phyloP scores from a whole-genome alignment of 1,140 invertebrate species.

The Euura saliciscinereae region DNA sequence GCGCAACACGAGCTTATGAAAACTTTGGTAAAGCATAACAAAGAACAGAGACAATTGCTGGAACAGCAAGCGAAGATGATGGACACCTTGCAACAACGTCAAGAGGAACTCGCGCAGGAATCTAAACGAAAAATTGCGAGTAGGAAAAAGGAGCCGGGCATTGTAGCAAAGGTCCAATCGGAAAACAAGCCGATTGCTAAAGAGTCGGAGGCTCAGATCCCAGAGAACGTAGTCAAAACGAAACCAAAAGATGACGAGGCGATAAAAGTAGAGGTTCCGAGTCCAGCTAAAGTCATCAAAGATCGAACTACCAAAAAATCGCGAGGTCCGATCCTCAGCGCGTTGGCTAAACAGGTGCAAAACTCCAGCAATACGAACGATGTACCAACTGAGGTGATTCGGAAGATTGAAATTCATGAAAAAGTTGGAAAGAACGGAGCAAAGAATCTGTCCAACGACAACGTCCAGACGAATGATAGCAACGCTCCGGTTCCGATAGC shows the following conservation, averaged over 20 bases:
- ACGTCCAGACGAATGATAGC: slow-evolving; percentile 15
- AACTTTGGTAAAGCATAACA: slow-evolving; percentile 63
- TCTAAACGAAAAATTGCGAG: not conserved
- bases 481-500: slow-evolving; percentile 43
- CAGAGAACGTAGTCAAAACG: slow-evolving; percentile 5
- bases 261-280: slow-evolving; percentile 6
- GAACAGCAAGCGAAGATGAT: slow-evolving; percentile 63
- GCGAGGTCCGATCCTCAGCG: slow-evolving; percentile 45
- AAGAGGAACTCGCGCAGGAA: slow-evolving; percentile 7
- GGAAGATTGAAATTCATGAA: no score
- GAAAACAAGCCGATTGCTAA: not conserved
- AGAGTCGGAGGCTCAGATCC: not conserved
- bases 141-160: not conserved
- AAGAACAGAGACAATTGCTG: slow-evolving; percentile 64
- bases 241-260: not conserved
- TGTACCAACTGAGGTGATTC: not conserved
- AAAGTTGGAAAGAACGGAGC: slow-evolving; percentile 8
- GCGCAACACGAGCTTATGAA: slow-evolving; percentile 60
- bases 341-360: slow-evolving; percentile 24
- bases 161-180: not conserved
- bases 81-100: not conserved
- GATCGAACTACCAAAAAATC: slow-evolving; percentile 27
- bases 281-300: slow-evolving; percentile 11
- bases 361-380: not conserved
- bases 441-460: slow-evolving; percentile 18